Base-by-base conservation (phyloP, 1,140 invertebrate genomes). In the Drosophila navojoa region DNA sequence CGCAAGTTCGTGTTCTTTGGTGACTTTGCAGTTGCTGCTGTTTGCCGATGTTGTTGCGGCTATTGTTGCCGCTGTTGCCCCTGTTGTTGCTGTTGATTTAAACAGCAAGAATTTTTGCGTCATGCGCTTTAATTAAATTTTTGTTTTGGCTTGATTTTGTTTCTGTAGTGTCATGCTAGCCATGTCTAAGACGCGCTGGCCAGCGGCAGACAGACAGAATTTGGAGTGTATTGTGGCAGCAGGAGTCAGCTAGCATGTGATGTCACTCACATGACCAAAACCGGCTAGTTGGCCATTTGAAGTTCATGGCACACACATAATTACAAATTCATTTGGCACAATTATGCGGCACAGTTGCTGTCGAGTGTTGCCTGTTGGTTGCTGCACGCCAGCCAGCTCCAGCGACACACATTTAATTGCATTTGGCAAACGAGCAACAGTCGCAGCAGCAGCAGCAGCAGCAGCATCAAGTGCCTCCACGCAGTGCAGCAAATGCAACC, bases 321-420 rank as follows among this genome's bases (percentile, higher is more conserved):
- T 89, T 89, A 89, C 84, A 89, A 89, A 89, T 89, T 89, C 84
- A 89, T 89, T 89, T 89, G 84, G 84, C 79, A 89, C 84, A 89
- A 89, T 89, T 89, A 89, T 89, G 84, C 85, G 79, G 76, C 85
- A 90, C 79, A 84, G 76, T 70, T 81, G 81, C 82, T 69, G 69
- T 77, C 63, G 52, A 38, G 47, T 19, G 54, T 25, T 49, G 64
- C 15, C 66, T 19, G 54, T 16, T 49, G 64, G 15, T 58, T 49
- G 25, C 29, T 11, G 45, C 63, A 42, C 32, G 44, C 54, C 9
- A 54, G 15, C 40, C 32, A 35, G 58, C 50, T 19, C 35, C 50
- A 57, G 69, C 82, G 82, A 82, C 82, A 87, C 72, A 71, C 76
- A 86, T 89, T 86, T 86, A 86, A 86, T 86, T 87, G 82, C 82